These are phyloP conservation scores for Mixornis gularis DNA, from an alignment of 2,113 vertebrate species.

Conservation along the genomic window DNA sequence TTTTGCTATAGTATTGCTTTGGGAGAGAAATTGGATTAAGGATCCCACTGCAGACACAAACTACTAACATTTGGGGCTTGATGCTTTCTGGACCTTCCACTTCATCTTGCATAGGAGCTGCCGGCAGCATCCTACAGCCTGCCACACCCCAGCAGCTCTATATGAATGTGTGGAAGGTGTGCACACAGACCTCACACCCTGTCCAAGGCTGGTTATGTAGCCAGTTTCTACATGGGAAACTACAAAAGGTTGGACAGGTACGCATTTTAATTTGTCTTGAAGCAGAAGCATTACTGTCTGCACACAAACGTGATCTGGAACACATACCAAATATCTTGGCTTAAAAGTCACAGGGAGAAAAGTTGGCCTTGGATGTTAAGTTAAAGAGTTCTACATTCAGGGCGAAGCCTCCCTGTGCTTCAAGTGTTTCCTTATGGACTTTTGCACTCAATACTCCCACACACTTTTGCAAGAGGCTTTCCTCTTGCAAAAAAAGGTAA, in stretches of 20 bases:
- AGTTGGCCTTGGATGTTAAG: neutral
- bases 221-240: neutral
- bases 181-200: neutral
- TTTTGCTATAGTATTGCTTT: neutral
- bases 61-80: neutral
- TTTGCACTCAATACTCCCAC: neutral
- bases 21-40: neutral
- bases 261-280: neutral
- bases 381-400: neutral
- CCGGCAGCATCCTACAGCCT: neutral
- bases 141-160: neutral
- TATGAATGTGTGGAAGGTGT: neutral
- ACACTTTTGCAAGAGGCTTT: neutral
- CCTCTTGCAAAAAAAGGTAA: neutral
- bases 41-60: neutral
- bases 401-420: neutral
- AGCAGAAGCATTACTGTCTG: neutral
- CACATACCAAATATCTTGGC: neutral
- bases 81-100: neutral
- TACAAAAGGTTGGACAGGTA: neutral
- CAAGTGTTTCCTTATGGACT: neutral
- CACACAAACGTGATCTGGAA: neutral
- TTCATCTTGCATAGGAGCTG: accelerated
- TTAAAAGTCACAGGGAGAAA: neutral
- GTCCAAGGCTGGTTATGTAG: neutral